Percentiles rank a stretch among this genome's conserved stretches.
Conservation (phyloP, 2,888 invertebrate genomes). For the Deilephila porcellus region DNA sequence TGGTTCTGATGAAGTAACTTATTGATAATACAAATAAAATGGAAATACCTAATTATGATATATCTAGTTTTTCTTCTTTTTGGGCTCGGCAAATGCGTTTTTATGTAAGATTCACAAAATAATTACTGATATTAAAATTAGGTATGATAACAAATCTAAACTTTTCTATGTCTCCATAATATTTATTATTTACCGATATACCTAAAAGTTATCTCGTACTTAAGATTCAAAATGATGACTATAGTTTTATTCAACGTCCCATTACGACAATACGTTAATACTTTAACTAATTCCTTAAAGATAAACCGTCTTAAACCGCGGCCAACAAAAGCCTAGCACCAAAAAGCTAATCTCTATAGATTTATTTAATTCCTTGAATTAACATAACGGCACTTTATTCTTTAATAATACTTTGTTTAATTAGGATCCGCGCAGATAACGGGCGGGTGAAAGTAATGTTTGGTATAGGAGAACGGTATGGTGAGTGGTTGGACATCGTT, state of each 20-base stretch:
- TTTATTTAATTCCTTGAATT: constrained; percentile 11
- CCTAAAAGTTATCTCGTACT: too few relatives aligned
- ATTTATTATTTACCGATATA: too few relatives aligned
- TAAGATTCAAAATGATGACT: too few relatives aligned
- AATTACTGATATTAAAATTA: too few relatives aligned
- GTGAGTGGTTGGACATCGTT: too few relatives aligned
- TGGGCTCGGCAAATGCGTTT: too few relatives aligned
- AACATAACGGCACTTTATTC: constrained; percentile 11
- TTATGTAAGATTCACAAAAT: too few relatives aligned
- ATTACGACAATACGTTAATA: neutral
- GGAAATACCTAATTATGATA: neutral
- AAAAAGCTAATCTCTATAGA: neutral
- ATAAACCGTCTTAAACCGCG: neutral
- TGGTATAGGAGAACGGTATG: neutral
- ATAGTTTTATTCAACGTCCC: neutral
- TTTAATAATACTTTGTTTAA: constrained; percentile 16
- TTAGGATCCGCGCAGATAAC: neutral
- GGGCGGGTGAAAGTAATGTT: neutral
- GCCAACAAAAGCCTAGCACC: neutral
- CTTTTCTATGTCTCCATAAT: too few relatives aligned
- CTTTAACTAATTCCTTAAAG: neutral
- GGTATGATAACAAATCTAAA: too few relatives aligned
- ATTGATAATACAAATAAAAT: neutral
- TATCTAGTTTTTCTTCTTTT: too few relatives aligned
- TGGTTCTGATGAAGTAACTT: neutral